Evolutionary conservation across 2,797 vertebrate genomes (phyloP), one percentile per base, ranked within the genome.

Genomic region (Mus caroli): DNA sequence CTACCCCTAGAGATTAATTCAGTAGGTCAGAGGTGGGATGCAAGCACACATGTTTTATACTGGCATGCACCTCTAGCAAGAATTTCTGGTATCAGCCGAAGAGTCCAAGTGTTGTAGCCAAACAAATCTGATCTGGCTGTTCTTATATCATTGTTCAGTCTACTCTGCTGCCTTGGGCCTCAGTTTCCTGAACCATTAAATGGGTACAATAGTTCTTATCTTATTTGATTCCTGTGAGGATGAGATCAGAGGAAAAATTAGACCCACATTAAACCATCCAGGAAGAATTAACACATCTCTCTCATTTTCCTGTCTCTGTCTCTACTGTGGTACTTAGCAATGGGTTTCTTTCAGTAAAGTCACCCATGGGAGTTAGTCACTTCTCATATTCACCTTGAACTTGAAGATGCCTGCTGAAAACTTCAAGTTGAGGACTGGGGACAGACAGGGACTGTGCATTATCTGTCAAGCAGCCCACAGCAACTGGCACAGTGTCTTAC

Each of bases 181-280:
- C 58, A 79, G 13, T 88, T 92, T 93, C 67, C 54, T 82, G 19
- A 40, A 56, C 87, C 76, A 46, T 76, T 71, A 91, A 79, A 80
- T 84, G 89, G 34, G 34, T 6, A 56, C 22, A 26, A 46, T 40
- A 62, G 69, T 46, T 52, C 26, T 14, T 78, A 92, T 8, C 19
- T 24, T 37, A 24, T 58, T 46, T 78, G 22, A 22, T 71, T 67
- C 22, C 40, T 83, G 20, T 67, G 60, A 91, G 56, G 22, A 37
- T 90, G 62, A 92, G 31, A 52, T 54, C 52, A 54, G 50, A 43
- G 77, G 58, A 78, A 88, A 87, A 50, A 58, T 37, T 83, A 28
- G 43, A 52, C 82, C 69, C 56, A 5, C 34, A 10, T 50, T 73
- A 58, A 93, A n/a, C 77, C 58, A 77, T 56, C 22, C 43, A 58